These are phyloP conservation scores for Theonella swinhoei DNA, from an alignment of 37 sponge, comb jelly and placozoan species.

Conservation along the genomic window DNA sequence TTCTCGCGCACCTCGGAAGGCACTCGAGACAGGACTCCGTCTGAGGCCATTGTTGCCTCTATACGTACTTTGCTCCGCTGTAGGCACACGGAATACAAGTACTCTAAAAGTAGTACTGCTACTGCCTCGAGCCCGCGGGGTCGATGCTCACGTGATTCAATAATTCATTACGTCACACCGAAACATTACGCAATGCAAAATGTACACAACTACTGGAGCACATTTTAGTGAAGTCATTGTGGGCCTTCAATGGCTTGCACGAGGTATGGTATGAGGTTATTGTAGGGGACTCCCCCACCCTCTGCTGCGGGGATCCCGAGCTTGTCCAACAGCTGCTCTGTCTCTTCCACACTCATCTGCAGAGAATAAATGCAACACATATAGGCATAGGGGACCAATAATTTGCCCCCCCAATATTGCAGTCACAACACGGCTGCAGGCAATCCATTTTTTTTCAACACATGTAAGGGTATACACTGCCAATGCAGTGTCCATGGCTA, in stretches of 20 bases:
- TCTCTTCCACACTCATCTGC: constrained; percentile 5
- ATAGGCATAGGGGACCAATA: background rate
- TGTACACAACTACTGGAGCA: too few relatives aligned
- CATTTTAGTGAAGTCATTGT: too few relatives aligned
- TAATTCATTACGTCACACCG: too few relatives aligned
- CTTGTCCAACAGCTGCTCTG: constrained; percentile 17
- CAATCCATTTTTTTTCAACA: too few relatives aligned
- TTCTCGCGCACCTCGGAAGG: constrained; percentile 64
- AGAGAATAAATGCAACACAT: background rate
- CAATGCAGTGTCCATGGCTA: too few relatives aligned
- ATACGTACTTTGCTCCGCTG: too few relatives aligned
- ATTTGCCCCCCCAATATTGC: background rate
- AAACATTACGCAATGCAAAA: too few relatives aligned
- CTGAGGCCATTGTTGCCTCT: background rate
- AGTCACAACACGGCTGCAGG: constrained; percentile 9
- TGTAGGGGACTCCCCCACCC: constrained; percentile 52
- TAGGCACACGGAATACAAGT: too few relatives aligned
- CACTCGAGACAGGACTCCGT: constrained; percentile 20
- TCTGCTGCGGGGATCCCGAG: constrained; percentile 18
- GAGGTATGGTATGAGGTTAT: constrained; percentile 18
- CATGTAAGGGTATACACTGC: too few relatives aligned
- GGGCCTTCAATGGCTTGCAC: constrained; percentile 1
- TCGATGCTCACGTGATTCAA: too few relatives aligned
- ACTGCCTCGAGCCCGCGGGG: too few relatives aligned
- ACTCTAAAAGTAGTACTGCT: too few relatives aligned